Evolutionary conservation across 2,888 invertebrate species (phyloP), one percentile per base, ranked within the genome.

Genomic region (Clistopyga incitator): DNA sequence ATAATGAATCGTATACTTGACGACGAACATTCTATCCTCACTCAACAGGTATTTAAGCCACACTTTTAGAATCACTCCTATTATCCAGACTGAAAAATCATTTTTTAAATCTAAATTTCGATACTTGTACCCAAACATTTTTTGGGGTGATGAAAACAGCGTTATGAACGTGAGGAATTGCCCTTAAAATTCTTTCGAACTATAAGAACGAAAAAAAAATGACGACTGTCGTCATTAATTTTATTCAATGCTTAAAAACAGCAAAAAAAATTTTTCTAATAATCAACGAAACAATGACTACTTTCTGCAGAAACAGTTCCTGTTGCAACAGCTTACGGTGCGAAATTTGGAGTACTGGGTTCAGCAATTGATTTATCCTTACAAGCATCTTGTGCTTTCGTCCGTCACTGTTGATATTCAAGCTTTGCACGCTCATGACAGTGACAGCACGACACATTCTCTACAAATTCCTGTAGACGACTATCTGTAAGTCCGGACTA

Each of bases 1-100:
- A 96, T 97, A 85, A 94, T 96, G 54, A 95, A 96, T 91, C 94
- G 95, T 87, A 94, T 97, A 68, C 93, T 97, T 86, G 95, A 95
- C 88, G 95, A 95, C 87, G 95, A 95, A 45, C 94, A 95, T 88
- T 95, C 97, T 13, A 95, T 97, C 87, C 94, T 97, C 82, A 96
- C 95, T 93, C 96, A 96, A 93, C 95, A 96, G 95, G 97, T 97
- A 70, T 56, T 29, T 11, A 23, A 15, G 25, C n/a, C 11, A 20
- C 70, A 6, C 42, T 0, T 25, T 10, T 11, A 56, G 11, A 56
- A 56, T 29, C 13, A 23, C 42, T 42, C 15, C 20, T 75, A 34
- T n/a, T 47, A 13, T 54, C 70, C 11, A 3, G 6, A 52, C 25
- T 13, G 29, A 47, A 56, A 81, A 47, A 54, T 47, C 47, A 47